Evolutionary conservation across 2,888 invertebrate genomes (phyloP), one percentile per base, ranked within the genome.

Genomic region (Spodoptera picta): DNA sequence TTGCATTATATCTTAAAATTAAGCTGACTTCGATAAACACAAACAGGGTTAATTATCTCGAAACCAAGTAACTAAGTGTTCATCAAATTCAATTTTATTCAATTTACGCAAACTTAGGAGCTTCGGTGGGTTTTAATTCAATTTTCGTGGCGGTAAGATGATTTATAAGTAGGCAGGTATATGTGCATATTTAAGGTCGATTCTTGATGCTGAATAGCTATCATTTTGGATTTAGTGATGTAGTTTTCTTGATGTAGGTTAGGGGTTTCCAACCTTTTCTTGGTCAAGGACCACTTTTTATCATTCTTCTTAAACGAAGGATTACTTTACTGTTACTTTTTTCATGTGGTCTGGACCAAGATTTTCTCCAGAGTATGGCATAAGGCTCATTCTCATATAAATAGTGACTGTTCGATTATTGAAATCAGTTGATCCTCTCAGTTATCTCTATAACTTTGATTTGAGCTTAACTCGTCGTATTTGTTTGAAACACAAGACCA

Each of bases 71-170:
- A 63, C 36, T 62, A 9, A 70, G 44, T 59, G 48, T 45, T 60
- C 52, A 41, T 56, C n/a, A 46, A 61, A 70, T 61, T 68, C 43
- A 43, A 44, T 60, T 66, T 49, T 43, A 48, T 60, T 67, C 51
- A 72, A 66, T 73, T 52, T 27, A 60, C 47, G 55, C 67, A 67
- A 68, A 57, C 74, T 61, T 73, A 60, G 60, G 2, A 31, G 56
- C 69, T 45, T 57, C 53, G 54, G 53, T 61, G 43, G 61, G 53
- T 53, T 24, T 9, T 53, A 73, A 73, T 31, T 67, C 60, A 56
- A 69, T 69, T 70, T 73, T 11, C 43, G 53, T 24, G 49, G 42
- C 47, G 47, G 51, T 23, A 27, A 68, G 47, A 55, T 43, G n/a
- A 14, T 10, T 54, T 12, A 46, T 70, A 66, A 50, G 10, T 53